A percentile compares a stretch with the other conserved stretches of the same genome.
phyloP scores from a whole-genome alignment of 1,140 invertebrate genomes.

The Spodoptera frugiperda region DNA sequence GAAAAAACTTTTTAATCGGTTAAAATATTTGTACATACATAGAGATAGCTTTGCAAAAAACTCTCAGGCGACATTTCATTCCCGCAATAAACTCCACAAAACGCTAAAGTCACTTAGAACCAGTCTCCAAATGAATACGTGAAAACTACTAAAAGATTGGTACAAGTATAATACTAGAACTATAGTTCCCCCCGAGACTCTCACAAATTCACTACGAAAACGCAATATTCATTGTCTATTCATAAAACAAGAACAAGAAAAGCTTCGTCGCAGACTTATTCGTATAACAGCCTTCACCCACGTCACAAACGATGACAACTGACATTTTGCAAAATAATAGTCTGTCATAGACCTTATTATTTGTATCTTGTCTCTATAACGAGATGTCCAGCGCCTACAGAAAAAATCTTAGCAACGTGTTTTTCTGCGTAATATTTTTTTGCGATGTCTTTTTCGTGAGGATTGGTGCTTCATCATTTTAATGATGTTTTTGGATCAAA shows the following conservation, averaged over 20 bases:
- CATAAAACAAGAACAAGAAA: conserved; percentile 31
- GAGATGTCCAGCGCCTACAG: conserved; percentile 26
- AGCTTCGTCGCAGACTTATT: conserved; percentile 13
- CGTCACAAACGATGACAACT: conserved; percentile 41
- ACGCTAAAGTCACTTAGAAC: not conserved
- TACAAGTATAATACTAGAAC: conserved; percentile 9
- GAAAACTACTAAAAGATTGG: conserved; percentile 14
- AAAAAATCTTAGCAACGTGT: conserved; percentile 36
- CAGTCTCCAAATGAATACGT: not conserved
- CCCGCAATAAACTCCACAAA: not conserved
- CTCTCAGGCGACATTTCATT: not conserved
- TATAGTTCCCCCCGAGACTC: not conserved
- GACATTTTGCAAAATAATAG: conserved; percentile 44
- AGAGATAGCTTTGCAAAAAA: too few relatives aligned
- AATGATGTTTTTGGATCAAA: not conserved
- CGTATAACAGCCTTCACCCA: conserved; percentile 32
- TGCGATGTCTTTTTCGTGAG: conserved; percentile 23
- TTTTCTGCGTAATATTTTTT: conserved; percentile 8
- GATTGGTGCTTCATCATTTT: conserved; percentile 30
- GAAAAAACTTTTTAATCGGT: too few relatives aligned
- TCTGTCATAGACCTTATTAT: conserved; percentile 41
- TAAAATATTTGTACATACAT: too few relatives aligned
- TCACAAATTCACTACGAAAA: conserved; percentile 27
- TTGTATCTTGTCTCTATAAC: conserved; percentile 33
- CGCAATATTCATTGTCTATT: conserved; percentile 43